Percentiles rank a stretch among this genome's conserved stretches.
Conservation (phyloP, 2,888 invertebrate genomes). For the Macaria notata region DNA sequence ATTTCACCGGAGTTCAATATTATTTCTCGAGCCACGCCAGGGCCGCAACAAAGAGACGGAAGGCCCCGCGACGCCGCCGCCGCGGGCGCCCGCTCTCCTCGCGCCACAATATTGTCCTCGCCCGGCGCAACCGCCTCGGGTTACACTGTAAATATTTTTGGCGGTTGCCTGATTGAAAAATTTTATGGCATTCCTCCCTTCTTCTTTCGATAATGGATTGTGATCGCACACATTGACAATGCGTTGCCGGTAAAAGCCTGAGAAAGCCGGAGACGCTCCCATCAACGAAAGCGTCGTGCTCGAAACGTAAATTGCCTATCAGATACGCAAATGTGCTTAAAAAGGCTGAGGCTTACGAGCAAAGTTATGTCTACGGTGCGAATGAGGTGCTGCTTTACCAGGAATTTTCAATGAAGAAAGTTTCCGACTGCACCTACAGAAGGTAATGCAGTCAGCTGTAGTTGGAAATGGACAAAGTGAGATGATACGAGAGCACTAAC, state of each 20-base stretch:
- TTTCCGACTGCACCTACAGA: constrained; percentile 29
- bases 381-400: constrained; percentile 8
- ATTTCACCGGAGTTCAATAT: constrained; percentile 80
- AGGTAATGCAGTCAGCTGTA: constrained; percentile 32
- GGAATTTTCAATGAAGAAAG: constrained; percentile 27
- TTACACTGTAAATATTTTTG: constrained; percentile 80
- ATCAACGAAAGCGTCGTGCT: neutral
- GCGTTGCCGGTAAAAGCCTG: constrained; percentile 41
- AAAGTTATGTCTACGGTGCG: constrained; percentile 17
- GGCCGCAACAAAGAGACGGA: constrained; percentile 71
- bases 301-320: constrained; percentile 13
- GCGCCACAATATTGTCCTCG: constrained; percentile 77
- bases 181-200: constrained; percentile 76
- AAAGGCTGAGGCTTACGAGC: constrained; percentile 11
- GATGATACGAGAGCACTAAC: constrained; percentile 41
- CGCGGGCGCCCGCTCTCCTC: constrained; percentile 64
- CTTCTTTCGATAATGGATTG: constrained; percentile 70
- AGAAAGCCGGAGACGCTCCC: constrained; percentile 40
- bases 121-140: constrained; percentile 64
- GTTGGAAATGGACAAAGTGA: constrained; percentile 30
- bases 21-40: constrained; percentile 64
- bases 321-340: constrained; percentile 3
- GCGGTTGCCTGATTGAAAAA: constrained; percentile 77
- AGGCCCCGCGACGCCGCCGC: constrained; percentile 55
- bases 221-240: constrained; percentile 56